Evolutionary conservation across 2,113 vertebrate genomes (phyloP), one percentile per base, ranked within the genome.

Genomic region (Thamnophis sirtalis): DNA sequence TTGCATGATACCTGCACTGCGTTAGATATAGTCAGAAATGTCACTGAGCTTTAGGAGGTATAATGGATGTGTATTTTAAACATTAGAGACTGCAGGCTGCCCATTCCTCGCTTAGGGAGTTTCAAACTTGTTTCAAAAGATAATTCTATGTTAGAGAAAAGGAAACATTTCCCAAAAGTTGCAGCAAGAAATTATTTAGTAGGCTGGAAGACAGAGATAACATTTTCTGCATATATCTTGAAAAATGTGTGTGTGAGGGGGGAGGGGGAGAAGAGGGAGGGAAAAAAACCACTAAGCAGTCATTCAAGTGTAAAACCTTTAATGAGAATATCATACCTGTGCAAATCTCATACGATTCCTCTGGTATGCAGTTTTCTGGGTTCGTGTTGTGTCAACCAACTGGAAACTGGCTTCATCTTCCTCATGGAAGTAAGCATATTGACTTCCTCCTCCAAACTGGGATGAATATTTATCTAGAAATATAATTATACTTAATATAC

Each of bases 321-420:
- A n/a, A 56, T 55, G 6, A 80, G 92, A 48, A 1, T 0, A 92
- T 43, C 0, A 48, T 96, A 99, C 99, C 99, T 99, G 99, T 60
- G 99, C 99, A 93, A 99, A 99, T 1, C 99, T 97, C 98, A 99
- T 99, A 15, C 99, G 98, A 93, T 99, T 99, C 97, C 98, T 98
- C 98, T 99, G 99, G 97, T 99, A 99, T 0, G 99, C 99, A 0
- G 99, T 99, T 92, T 99, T 99, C 98, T 99, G 99, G 0, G 98
- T 99, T 54, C 99, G 98, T 1, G 99, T 98, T 0, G 99, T 99
- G 91, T 99, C 99, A 96, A 99, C 99, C 96, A 99, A 97, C 94
- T 99, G 99, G 97, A 99, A 99, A 97, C 99, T 99, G 0, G 98
- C 98, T 96, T 99, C 99, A 43, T 99, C 99, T 93, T 99, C 99